These are phyloP conservation scores for Bubo scandiacus DNA, from an alignment of 2,113 vertebrate species.

Conservation along the genomic window DNA sequence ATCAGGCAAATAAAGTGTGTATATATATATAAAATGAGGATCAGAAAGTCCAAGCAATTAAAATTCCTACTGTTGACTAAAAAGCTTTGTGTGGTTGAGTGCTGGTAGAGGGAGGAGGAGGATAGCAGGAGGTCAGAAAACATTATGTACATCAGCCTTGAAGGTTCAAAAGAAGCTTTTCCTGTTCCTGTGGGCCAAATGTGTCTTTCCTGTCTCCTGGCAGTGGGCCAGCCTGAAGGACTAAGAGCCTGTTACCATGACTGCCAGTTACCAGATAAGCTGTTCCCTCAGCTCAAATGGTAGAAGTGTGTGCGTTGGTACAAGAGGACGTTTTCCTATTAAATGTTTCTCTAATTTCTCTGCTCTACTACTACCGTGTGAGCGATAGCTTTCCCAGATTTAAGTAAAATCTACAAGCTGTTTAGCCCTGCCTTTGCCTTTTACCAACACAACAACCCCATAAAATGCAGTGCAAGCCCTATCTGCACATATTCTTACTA, in stretches of 20 bases:
- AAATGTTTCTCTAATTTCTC: neutral
- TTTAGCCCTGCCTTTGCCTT: neutral
- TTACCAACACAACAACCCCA: neutral
- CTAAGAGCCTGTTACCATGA: neutral
- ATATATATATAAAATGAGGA: neutral
- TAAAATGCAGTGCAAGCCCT: neutral
- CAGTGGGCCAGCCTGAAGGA: neutral
- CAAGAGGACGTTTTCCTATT: neutral
- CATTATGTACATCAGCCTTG: neutral
- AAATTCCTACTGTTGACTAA: neutral
- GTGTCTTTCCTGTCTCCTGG: neutral
- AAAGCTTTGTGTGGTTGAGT: neutral
- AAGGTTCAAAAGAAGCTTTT: neutral
- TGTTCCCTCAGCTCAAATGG: neutral
- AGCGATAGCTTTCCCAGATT: neutral
- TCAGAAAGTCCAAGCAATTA: neutral
- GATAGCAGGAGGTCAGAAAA: neutral
- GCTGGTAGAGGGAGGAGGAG: neutral
- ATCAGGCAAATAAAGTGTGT: neutral
- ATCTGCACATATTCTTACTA: neutral
- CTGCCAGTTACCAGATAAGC: neutral
- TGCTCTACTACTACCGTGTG: neutral
- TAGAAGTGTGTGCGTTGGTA: neutral
- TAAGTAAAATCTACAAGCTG: neutral
- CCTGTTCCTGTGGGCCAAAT: neutral